phyloP scores from a whole-genome alignment of 2,797 vertebrate genomes.

The Pterois miles region DNA sequence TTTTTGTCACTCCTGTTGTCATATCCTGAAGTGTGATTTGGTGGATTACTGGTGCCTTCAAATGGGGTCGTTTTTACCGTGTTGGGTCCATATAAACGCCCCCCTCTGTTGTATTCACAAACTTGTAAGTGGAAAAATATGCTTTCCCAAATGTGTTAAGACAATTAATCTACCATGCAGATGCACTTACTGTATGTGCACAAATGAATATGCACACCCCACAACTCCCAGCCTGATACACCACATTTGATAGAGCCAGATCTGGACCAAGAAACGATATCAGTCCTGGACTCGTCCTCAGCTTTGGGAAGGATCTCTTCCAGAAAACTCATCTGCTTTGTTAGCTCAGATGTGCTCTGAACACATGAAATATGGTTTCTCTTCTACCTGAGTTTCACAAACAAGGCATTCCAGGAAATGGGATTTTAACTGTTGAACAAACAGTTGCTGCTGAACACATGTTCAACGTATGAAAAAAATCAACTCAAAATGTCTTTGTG shows the following conservation, averaged over 20 bases:
- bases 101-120: background rate
- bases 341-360: conserved; percentile 41
- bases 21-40: too few relatives aligned
- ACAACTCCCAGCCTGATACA: background rate
- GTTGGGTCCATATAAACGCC: background rate
- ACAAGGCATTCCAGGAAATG: conserved; percentile 37
- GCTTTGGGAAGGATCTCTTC: conserved; percentile 12
- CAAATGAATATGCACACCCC: background rate
- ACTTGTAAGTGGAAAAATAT: background rate
- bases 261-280: conserved; percentile 2
- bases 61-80: too few relatives aligned
- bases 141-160: background rate
- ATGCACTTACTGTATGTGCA: background rate
- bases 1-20: too few relatives aligned
- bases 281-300: conserved; percentile 15
- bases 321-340: conserved; percentile 43
- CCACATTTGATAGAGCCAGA: background rate
- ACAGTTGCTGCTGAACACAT: too few relatives aligned
- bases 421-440: conserved; percentile 45
- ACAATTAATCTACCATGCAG: background rate
- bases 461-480: too few relatives aligned
- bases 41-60: too few relatives aligned
- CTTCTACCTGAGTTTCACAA: conserved; percentile 21
- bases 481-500: background rate
- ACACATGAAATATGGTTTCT: conserved; percentile 38